Conservation (phyloP, 2,888 invertebrate genomes). For the Caenorhabditis sinica region DNA sequence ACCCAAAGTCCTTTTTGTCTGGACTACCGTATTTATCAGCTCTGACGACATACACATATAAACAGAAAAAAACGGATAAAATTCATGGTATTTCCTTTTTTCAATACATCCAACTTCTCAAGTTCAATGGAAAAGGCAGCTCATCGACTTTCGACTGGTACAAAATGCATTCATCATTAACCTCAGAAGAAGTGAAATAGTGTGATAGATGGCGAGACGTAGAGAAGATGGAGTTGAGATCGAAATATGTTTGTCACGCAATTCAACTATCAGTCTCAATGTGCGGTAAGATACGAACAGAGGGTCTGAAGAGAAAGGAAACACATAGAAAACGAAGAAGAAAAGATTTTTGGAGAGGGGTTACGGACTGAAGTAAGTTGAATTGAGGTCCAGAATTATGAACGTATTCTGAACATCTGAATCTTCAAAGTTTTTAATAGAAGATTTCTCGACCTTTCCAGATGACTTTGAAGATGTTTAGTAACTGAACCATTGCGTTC, state of each 20-base stretch:
- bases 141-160: conserved; percentile 19
- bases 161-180: conserved; percentile 51
- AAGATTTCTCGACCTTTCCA: too few species aligned
- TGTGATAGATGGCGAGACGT: background rate
- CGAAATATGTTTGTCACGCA: conserved; percentile 62
- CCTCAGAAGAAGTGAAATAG: conserved; percentile 18
- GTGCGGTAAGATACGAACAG: conserved; percentile 49
- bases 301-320: conserved; percentile 1
- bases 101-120: background rate
- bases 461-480: too few species aligned
- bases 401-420: too few species aligned
- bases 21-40: background rate
- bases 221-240: conserved; percentile 40
- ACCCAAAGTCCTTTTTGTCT: background rate
- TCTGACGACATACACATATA: background rate
- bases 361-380: too few species aligned
- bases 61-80: background rate
- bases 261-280: conserved; percentile 60
- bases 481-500: too few species aligned
- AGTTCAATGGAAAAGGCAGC: conserved; percentile 2
- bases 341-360: background rate
- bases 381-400: too few species aligned
- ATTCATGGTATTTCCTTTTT: conserved; percentile 37
- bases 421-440: too few species aligned
- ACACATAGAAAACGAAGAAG: background rate